Percentiles rank a stretch among this genome's conserved stretches.
These are phyloP conservation scores for Setophaga kirtlandii DNA, from an alignment of 2,113 vertebrate genomes.

Conservation along the genomic window DNA sequence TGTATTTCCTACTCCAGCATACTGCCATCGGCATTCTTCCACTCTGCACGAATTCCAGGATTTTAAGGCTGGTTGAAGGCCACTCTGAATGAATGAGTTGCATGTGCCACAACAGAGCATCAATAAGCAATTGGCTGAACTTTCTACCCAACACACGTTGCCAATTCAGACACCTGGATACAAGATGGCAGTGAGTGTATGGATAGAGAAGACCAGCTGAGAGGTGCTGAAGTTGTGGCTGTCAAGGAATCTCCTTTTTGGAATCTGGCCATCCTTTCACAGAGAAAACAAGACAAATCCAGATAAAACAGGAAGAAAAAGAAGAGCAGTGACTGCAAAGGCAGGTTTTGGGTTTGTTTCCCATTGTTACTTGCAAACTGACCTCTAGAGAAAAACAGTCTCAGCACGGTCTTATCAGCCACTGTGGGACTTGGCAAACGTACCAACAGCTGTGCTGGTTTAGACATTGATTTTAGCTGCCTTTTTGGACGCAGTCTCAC, in stretches of 20 bases:
- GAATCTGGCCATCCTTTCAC: not conserved
- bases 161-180: not conserved
- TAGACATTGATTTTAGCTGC: not conserved
- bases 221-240: not conserved
- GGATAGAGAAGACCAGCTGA: not conserved
- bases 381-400: not conserved
- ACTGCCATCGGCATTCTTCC: not conserved
- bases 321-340: not conserved
- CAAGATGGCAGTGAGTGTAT: not conserved
- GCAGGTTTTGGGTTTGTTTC: not conserved
- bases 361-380: not conserved
- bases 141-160: not conserved
- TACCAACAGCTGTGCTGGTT: not conserved
- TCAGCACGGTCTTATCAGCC: not conserved
- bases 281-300: not conserved
- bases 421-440: not conserved
- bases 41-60: not conserved
- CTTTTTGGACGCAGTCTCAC: not conserved
- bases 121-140: not conserved
- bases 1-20: not conserved
- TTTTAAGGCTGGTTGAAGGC: not conserved
- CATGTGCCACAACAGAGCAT: not conserved
- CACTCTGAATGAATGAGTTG: not conserved
- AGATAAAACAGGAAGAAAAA: not conserved
- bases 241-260: not conserved